These are phyloP conservation scores for Dasypogon diadema DNA, from an alignment of 2,888 invertebrate genomes.

Conservation along the genomic window DNA sequence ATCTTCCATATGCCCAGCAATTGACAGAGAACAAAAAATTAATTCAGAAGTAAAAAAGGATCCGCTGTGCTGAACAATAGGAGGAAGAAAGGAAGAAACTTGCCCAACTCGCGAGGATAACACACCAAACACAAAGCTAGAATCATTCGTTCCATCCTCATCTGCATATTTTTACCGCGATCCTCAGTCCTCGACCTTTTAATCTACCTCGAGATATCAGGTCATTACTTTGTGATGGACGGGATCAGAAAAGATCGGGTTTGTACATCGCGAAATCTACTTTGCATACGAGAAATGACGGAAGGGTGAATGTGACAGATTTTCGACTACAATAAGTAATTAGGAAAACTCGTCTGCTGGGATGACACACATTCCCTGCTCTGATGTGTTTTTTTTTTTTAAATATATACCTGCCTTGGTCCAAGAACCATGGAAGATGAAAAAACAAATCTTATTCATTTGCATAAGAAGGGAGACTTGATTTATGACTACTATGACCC, in stretches of 20 bases:
- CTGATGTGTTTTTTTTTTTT: no score
- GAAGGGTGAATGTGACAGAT: neutral
- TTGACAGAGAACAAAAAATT: constrained; percentile 46
- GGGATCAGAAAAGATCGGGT: constrained; percentile 1
- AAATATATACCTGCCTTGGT: neutral
- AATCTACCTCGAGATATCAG: neutral
- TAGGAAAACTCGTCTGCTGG: neutral
- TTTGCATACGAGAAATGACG: constrained; percentile 10
- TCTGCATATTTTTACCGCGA: constrained; percentile 27
- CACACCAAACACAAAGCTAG: neutral
- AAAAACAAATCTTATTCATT: neutral
- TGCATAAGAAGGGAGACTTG: neutral
- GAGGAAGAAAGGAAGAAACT: constrained; percentile 37
- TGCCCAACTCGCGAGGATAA: constrained; percentile 40
- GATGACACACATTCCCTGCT: neutral
- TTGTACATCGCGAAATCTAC: neutral
- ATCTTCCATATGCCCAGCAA: constrained; percentile 5
- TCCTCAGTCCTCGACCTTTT: neutral
- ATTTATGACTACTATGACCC: constrained; percentile 6
- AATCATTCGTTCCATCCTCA: constrained; percentile 5
- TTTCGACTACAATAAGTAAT: neutral
- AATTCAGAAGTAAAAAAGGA: constrained; percentile 39
- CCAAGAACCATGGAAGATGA: neutral
- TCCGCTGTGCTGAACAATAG: constrained; percentile 20
- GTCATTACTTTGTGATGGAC: constrained; percentile 17